Evolutionary conservation across 2,113 vertebrate species (phyloP), one percentile per base, ranked within the genome.

Genomic region (Neotragus moschatus): DNA sequence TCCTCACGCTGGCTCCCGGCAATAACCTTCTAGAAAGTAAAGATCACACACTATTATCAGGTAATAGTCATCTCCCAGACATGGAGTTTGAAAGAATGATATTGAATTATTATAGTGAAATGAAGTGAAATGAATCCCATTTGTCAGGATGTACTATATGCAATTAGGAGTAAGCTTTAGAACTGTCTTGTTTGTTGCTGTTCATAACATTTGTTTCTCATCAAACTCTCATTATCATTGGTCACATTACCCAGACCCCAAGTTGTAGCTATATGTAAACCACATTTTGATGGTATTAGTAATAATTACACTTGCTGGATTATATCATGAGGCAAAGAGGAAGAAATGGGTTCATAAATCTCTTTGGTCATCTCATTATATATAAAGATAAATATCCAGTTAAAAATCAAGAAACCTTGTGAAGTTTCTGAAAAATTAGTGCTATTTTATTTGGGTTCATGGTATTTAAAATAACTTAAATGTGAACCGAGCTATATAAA

Each of bases 171-270:
- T 86, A 90, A 92, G 45, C 7, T 84, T 79, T 80, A 56, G 23
- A 86, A 60, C 1, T 28, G 25, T 51, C 21, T 51, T 17, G 9
- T 63, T 87, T 70, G 30, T 55, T 70, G 30, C 47, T 80, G 21
- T 97, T 98, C 92, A 97, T 96, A 98, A 97, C 98, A 92, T 25
- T 97, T 97, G 73, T 95, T 98, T 97, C 94, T 98, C 84, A 94
- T 97, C 97, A 96, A 98, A 96, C 70, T 84, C 87, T 90, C 63
- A 86, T 97, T 97, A 93, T 92, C 90, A 87, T 91, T 90, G 95
- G 39, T 97, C 63, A 19, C 33, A 96, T 95, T 98, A 91, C 79
- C 81, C 53, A 93, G 84, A 82, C 15, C 86, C 84, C 25, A 85
- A 96, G 91, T 88, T 97, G 53, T 97, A 98, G 93, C 84, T 97